Evolutionary conservation across 2,113 vertebrate species (phyloP), one percentile per base, ranked within the genome.

Genomic region (Notothenia rossii): DNA sequence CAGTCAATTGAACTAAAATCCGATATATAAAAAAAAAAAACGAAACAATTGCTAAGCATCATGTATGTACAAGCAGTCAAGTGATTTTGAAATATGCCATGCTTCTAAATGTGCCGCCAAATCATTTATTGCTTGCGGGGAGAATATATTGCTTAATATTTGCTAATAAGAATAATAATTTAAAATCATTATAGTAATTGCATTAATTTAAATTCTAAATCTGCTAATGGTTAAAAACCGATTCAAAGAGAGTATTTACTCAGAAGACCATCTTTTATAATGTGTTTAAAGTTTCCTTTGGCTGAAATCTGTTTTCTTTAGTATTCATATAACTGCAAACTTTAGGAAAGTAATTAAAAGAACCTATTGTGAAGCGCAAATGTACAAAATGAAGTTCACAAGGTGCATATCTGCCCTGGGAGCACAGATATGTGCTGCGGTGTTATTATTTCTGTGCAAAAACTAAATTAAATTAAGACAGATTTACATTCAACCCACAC

Each of bases 61-160:
- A n/a, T 63, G 15, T 8, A 33, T 63, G 70, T 55, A 46, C 25
- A 51, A 56, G 9, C 18, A 59, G 17, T 22, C 1, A 18, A 11
- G 43, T 59, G 7, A 67, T 62, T 75, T 59, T 45, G 4, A 70
- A 74, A 62, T 74, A 25, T 51, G 13, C 2, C 3, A 0, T 48
- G 9, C 72, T 72, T 79, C 20, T 7, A 65, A 79, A 75, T 66
- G 2, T 36, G 20, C 7, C 49, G 36, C 29, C n/a, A 13, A 63
- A 56, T 36, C 2, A 53, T 72, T 4, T 48, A 10, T 50, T 40
- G 36, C 36, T 40, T 7, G 36, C 7, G 7, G 1, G n/a, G 10
- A n/a, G 51, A 46, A 29, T 49, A 69, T 14, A 11, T 58, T 54
- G 36, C 36, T 40, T 40, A 40, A 40, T 40, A 40, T 40, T 7